Evolutionary conservation across 2,797 vertebrate genomes (phyloP), one percentile per base, ranked within the genome.

Genomic region (Pteropus rufus): DNA sequence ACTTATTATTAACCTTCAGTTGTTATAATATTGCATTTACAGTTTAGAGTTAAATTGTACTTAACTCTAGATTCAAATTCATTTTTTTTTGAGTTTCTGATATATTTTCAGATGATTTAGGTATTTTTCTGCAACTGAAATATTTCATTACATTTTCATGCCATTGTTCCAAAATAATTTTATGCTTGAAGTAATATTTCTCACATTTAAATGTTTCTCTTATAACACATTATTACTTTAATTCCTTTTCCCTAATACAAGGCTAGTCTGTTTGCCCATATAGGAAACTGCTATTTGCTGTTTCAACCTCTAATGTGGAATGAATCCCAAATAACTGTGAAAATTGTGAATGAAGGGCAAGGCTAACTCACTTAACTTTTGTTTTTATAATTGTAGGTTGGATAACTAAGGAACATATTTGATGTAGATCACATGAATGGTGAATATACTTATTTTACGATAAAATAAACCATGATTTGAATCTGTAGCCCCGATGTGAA

Each of bases 261-360:
- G 44, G 49, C 62, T 94, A 75, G 31, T 2, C 10, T 93, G 9
- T 75, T 95, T 97, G 19, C 7, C 14, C 39, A 89, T 85, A 90
- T 14, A 52, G 5, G 10, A 76, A 72, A 52, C 15, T 91, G 4
- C 39, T 31, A 73, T 36, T 58, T 0, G 0, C 7, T 54, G 26
- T 29, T 9, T 85, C 88, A 75, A 24, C 58, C 26, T 44, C 67
- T 6, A 88, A 19, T 93, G 87, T 94, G 44, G 54, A 82, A 93
- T 2, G 39, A 60, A 91, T 0, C 26, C 4, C 81, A 31, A 76
- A 56, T 5, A 94, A 26, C 19, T 94, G 0, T 81, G 0, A 16
- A 16, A 19, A 79, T 2, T 41, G 0, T 52, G 41, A 62, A 36
- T 3, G 88, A 19, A 89, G 7, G 10, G 3, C 69, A 39, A 92